Evolutionary conservation across 2,797 vertebrate species (phyloP).

Genomic region (Hybognathus amarus): DNA sequence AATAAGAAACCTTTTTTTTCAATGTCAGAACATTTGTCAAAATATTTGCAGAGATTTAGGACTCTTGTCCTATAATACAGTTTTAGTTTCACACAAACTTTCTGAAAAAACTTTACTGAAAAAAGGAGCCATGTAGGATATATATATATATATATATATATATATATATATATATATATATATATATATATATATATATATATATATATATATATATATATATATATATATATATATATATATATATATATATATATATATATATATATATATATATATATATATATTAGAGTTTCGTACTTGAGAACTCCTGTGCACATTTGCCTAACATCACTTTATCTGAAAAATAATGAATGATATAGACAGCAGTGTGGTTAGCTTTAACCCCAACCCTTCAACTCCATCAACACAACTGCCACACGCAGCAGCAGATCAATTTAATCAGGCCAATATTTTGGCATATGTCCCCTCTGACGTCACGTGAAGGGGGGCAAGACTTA

Average conservation of each 20-base stretch:
- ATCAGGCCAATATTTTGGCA: slow-evolving; percentile 55
- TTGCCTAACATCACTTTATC: neutral
- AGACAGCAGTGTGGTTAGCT: slow-evolving; percentile 2
- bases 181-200: no score
- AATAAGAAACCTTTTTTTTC: neutral
- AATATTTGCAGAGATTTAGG: neutral
- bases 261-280: no score
- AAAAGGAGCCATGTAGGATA: no score
- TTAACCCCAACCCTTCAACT: neutral
- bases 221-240: no score
- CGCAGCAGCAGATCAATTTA: slow-evolving; percentile 64
- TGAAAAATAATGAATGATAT: neutral
- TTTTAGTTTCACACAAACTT: neutral
- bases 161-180: no score
- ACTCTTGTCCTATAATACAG: neutral
- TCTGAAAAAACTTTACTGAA: no score
- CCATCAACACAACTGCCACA: slow-evolving; percentile 24
- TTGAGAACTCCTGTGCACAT: neutral
- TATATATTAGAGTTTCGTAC: no score
- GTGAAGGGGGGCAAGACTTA: slow-evolving; percentile 61
- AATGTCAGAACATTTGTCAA: neutral
- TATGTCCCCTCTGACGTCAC: slow-evolving; percentile 63
- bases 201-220: no score
- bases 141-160: no score
- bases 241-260: no score